A percentile compares a stretch with the other conserved stretches of the same genome.
Conservation (phyloP, 2,113 vertebrate genomes). For the Istiophorus platypterus region DNA sequence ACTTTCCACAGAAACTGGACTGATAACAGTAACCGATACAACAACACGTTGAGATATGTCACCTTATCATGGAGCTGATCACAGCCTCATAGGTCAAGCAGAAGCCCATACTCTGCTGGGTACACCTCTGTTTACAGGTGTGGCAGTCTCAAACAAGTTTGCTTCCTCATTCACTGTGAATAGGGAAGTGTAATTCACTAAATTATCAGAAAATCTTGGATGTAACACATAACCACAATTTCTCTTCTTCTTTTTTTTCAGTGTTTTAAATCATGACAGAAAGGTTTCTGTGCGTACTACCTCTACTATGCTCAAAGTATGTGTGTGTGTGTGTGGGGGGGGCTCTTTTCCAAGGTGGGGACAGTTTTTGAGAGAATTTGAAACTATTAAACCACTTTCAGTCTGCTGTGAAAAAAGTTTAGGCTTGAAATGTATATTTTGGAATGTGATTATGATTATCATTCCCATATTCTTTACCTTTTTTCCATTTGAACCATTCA, state of each 20-base stretch:
- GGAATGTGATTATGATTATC: too few relatives aligned
- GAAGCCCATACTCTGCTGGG: not conserved
- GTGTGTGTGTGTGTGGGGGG: too few relatives aligned
- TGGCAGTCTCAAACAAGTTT: not conserved
- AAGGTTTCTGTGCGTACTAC: too few relatives aligned
- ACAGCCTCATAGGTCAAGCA: not conserved
- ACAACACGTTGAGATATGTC: not conserved
- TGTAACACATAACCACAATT: not conserved
- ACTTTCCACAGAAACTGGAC: not conserved
- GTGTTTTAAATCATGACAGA: not conserved
- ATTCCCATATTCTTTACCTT: too few relatives aligned
- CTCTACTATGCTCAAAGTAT: too few relatives aligned
- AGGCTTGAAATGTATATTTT: too few relatives aligned
- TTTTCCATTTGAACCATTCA: too few relatives aligned
- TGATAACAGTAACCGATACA: not conserved
- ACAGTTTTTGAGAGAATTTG: too few relatives aligned
- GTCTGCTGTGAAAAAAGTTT: too few relatives aligned
- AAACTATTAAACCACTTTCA: too few relatives aligned
- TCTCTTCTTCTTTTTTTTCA: not conserved
- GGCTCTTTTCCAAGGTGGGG: too few relatives aligned
- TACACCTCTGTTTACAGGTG: not conserved
- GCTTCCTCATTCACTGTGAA: constrained; percentile 22
- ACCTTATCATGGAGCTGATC: not conserved
- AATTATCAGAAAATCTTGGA: constrained; percentile 16
- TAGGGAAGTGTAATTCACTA: not conserved